Evolutionary conservation across 2,888 invertebrate genomes (phyloP).

Genomic region (Palloptera scutellata): DNA sequence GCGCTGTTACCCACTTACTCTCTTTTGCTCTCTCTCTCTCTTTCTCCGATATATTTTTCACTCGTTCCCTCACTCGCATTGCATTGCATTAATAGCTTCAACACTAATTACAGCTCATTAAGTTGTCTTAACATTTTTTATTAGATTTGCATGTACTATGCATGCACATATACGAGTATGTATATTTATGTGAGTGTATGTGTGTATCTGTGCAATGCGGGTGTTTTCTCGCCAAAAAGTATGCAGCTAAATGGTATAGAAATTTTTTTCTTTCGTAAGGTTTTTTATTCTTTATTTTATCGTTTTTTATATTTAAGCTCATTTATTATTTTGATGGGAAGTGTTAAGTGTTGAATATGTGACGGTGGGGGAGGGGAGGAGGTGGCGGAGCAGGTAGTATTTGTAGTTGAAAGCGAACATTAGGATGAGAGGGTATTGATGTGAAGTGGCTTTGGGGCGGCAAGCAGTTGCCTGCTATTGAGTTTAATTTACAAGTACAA

Average conservation of each 20-base stretch:
- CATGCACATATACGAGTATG: too few species aligned
- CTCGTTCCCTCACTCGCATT: too few species aligned
- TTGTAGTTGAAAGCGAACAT: too few species aligned
- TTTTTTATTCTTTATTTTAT: neutral
- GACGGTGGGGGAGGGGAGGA: too few species aligned
- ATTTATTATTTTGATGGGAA: neutral
- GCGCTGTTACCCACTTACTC: too few species aligned
- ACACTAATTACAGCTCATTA: conserved; percentile 46
- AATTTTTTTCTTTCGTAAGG: neutral
- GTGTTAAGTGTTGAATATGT: neutral
- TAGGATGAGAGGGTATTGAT: too few species aligned
- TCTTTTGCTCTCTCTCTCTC: neutral
- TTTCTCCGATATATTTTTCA: conserved; percentile 9
- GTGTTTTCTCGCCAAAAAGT: conserved; percentile 1
- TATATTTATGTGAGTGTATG: too few species aligned
- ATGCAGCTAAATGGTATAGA: conserved; percentile 1
- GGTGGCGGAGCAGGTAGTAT: too few species aligned
- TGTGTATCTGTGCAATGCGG: too few species aligned
- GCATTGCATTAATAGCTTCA: conserved; percentile 38
- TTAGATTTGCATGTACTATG: too few species aligned
- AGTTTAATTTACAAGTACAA: neutral
- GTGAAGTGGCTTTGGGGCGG: neutral
- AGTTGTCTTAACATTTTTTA: conserved; percentile 39
- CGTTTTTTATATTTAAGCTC: neutral
- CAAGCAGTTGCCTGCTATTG: too few species aligned